phyloP scores from a whole-genome alignment of 2,888 invertebrate genomes.

The Uloborus plumipes region DNA sequence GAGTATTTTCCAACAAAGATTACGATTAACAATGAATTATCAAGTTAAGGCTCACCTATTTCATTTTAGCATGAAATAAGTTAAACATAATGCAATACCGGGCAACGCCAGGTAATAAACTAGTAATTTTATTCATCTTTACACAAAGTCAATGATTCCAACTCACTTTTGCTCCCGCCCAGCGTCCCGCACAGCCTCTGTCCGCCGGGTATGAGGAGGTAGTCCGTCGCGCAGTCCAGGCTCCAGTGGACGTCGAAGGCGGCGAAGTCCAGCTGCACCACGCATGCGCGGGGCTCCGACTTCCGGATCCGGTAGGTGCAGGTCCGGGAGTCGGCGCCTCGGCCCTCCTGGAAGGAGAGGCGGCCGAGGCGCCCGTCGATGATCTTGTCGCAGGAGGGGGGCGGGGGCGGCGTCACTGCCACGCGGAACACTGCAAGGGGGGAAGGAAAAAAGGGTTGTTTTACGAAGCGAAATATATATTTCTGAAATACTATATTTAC shows the following conservation, averaged over 20 bases:
- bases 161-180: conserved; percentile 47
- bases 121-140: no score
- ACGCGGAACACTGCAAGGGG: background rate
- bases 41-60: no score
- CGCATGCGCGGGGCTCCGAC: conserved; percentile 34
- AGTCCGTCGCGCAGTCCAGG: conserved; percentile 16
- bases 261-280: conserved; percentile 38
- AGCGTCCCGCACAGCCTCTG: conserved; percentile 37
- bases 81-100: no score
- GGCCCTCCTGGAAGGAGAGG: conserved; percentile 15
- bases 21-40: no score
- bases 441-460: background rate
- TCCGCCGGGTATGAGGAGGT: conserved; percentile 38
- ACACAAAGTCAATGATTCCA: no score
- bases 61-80: no score
- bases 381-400: background rate
- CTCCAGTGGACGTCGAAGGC: conserved; percentile 25
- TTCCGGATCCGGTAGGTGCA: conserved; percentile 43
- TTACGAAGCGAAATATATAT: no score
- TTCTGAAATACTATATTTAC: no score
- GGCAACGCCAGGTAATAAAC: no score
- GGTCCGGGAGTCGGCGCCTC: background rate
- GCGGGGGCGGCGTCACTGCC: background rate
- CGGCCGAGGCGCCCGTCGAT: conserved; percentile 20
- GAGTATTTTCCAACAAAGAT: no score